Conservation (phyloP, 1,140 invertebrate genomes). For the Pollicipes pollicipes region DNA sequence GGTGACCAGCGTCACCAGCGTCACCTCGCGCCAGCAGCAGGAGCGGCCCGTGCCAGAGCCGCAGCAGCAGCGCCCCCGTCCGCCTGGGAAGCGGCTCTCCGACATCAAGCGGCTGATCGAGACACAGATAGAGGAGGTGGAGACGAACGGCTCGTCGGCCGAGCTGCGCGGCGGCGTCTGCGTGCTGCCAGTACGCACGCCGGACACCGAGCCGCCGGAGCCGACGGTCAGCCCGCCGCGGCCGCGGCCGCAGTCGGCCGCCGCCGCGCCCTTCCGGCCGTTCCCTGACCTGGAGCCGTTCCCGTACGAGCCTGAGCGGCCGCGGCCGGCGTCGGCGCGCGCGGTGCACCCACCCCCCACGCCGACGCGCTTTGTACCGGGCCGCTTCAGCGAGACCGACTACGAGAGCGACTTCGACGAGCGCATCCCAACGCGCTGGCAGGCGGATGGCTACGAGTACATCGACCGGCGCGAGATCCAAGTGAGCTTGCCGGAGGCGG, state of each 20-base stretch:
- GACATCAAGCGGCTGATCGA: conserved; percentile 8
- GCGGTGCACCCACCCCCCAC: conserved; percentile 31
- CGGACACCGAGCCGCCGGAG: background rate
- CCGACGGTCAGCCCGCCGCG: conserved; percentile 1
- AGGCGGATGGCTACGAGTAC: conserved; percentile 9
- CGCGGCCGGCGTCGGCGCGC: conserved; percentile 20
- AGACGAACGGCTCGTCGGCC: background rate
- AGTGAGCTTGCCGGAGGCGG: conserved; percentile 33
- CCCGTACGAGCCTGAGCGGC: conserved; percentile 28
- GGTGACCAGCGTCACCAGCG: background rate
- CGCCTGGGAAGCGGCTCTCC: conserved; percentile 8
- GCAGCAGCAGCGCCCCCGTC: background rate
- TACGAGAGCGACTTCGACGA: conserved; percentile 54
- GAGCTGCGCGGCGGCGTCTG: background rate
- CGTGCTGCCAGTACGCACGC: conserved; percentile 5
- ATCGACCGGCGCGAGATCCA: background rate
- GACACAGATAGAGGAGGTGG: background rate
- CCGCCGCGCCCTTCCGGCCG: conserved; percentile 8
- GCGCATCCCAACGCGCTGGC: conserved; percentile 38
- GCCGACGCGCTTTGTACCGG: conserved; percentile 45
- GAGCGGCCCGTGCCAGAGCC: background rate
- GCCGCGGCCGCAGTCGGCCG: conserved; percentile 25
- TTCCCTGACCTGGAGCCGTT: conserved; percentile 27
- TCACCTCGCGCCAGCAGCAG: no score
- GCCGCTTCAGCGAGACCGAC: conserved; percentile 49